Evolutionary conservation across 92 coral and sea anemone genomes (phyloP).

Genomic region (Zoanthus sansibaricus): DNA sequence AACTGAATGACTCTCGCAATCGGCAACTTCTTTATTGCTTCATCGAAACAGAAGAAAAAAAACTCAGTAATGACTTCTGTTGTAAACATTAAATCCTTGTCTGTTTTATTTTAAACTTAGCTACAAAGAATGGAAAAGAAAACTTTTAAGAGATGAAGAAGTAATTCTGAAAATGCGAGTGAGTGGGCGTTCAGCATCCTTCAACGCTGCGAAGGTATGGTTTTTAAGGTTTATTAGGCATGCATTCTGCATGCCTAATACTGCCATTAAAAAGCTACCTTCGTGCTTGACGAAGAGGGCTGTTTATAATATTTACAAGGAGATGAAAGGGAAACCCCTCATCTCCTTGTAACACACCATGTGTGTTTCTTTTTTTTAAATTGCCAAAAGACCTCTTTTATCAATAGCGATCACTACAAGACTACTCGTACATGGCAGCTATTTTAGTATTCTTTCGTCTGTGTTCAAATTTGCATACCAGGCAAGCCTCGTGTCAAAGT

Average conservation of each 20-base stretch:
- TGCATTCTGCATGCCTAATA: slow-evolving; percentile 58
- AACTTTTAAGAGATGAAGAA: background rate
- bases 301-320: slow-evolving; percentile 45
- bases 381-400: too few relatives aligned
- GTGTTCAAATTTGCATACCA: too few relatives aligned
- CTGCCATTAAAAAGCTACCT: slow-evolving; percentile 29
- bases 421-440: too few relatives aligned
- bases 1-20: too few relatives aligned
- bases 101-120: background rate
- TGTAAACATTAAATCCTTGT: too few relatives aligned
- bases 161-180: background rate
- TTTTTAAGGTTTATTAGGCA: slow-evolving; percentile 1
- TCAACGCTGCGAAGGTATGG: slow-evolving; percentile 26
- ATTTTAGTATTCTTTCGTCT: too few relatives aligned
- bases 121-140: background rate
- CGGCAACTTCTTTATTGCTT: too few relatives aligned
- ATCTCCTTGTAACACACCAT: background rate
- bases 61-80: too few relatives aligned
- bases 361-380: too few relatives aligned
- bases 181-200: background rate
- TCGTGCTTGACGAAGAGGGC: slow-evolving; percentile 54
- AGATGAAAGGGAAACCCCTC: slow-evolving; percentile 2
- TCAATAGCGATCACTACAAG: too few relatives aligned
- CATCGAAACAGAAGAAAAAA: too few relatives aligned
- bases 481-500: too few relatives aligned